Percentiles rank a stretch among this genome's conserved stretches.
phyloP scores from a whole-genome alignment of 2,113 vertebrate genomes.

The Riparia riparia region DNA sequence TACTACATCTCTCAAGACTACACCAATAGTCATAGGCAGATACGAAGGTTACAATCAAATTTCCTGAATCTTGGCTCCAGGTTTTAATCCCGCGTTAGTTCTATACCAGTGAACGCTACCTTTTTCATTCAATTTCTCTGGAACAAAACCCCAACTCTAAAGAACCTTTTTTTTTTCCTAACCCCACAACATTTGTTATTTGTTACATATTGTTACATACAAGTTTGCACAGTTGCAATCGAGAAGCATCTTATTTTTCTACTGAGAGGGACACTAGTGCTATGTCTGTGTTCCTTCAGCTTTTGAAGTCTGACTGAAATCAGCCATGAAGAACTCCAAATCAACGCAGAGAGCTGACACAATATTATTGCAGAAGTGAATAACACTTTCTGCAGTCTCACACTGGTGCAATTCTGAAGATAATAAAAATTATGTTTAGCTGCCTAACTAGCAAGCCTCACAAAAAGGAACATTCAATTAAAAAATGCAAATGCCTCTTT shows the following conservation, averaged over 20 bases:
- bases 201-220: not conserved
- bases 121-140: not conserved
- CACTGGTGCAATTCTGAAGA: conserved; percentile 28
- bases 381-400: conserved; percentile 21
- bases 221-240: not conserved
- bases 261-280: not conserved
- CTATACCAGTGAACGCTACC: not conserved
- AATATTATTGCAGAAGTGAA: conserved; percentile 25
- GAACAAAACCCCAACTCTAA: not conserved
- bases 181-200: not conserved
- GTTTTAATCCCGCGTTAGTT: not conserved
- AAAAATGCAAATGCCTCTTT: conserved; percentile 59
- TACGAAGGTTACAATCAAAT: not conserved
- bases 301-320: not conserved
- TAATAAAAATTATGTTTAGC: conserved; percentile 62
- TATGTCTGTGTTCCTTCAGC: not conserved
- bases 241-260: not conserved
- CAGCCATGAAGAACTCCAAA: not conserved
- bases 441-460: conserved; percentile 31
- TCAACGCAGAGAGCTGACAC: conserved; percentile 8
- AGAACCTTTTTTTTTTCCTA: not conserved
- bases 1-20: not conserved
- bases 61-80: not conserved
- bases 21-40: not conserved
- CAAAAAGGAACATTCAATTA: conserved; percentile 57